Percentiles rank a stretch among this genome's conserved stretches.
Evolutionary conservation across 2,113 vertebrate genomes (phyloP).

Genomic region (Pseudopipra pipra): DNA sequence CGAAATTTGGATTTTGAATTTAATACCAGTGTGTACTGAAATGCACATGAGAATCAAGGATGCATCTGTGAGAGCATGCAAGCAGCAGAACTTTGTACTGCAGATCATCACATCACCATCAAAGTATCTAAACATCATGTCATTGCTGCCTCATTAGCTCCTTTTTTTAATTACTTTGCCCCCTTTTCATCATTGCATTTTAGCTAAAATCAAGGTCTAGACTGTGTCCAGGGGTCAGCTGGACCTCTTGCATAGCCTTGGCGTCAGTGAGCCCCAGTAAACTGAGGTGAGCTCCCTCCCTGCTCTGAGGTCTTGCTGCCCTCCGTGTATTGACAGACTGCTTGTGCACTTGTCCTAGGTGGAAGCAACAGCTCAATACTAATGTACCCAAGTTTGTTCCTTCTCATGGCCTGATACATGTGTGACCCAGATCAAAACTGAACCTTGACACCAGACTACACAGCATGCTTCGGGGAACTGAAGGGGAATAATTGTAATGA

Average conservation of each 20-base stretch:
- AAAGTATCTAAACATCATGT: background rate
- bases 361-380: background rate
- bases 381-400: background rate
- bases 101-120: background rate
- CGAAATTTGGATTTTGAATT: background rate
- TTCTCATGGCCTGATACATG: background rate
- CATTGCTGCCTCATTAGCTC: background rate
- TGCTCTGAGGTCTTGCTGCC: background rate
- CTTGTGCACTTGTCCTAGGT: background rate
- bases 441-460: background rate
- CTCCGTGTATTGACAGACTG: rapidly evolving
- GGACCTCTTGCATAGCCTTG: background rate
- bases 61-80: background rate
- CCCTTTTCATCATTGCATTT: background rate
- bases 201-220: background rate
- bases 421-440: background rate
- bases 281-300: background rate
- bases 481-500: background rate
- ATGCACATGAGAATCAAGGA: background rate
- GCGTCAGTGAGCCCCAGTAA: background rate
- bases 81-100: background rate
- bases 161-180: background rate
- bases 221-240: background rate
- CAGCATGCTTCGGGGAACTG: background rate
- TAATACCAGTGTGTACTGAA: background rate